Percentiles rank a stretch among this genome's conserved stretches.
These are phyloP conservation scores for Caenorhabditis virilis DNA, from an alignment of 2,888 invertebrate species.

Conservation along the genomic window DNA sequence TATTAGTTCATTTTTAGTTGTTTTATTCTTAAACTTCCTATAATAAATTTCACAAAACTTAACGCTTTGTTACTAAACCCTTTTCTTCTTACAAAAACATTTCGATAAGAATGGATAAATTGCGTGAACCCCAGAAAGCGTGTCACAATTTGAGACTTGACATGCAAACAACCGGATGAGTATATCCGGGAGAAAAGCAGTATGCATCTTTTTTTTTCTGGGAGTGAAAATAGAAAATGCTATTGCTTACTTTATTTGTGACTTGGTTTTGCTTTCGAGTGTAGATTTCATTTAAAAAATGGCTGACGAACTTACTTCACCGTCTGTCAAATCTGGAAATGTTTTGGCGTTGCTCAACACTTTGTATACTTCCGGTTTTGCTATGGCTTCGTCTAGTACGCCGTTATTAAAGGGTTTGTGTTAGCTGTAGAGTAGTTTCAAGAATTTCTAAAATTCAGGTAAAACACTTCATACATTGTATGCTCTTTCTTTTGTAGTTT, in stretches of 20 bases:
- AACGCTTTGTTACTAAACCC: too few species aligned
- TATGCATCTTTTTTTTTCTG: conserved; percentile 8
- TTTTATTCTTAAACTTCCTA: too few species aligned
- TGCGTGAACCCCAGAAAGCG: too few species aligned
- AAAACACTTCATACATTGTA: conserved; percentile 67
- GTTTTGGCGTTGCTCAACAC: conserved; percentile 65
- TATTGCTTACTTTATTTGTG: background rate
- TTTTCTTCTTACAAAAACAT: too few species aligned
- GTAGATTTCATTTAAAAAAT: conserved; percentile 5
- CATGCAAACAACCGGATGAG: conserved; percentile 41
- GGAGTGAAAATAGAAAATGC: too few species aligned
- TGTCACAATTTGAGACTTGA: background rate
- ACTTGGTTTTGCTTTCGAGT: background rate
- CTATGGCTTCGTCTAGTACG: conserved; percentile 57
- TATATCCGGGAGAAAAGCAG: conserved; percentile 28
- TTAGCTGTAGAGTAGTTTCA: background rate
- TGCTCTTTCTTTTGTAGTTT: conserved; percentile 66
- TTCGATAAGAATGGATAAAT: too few species aligned
- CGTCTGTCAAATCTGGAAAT: conserved; percentile 42
- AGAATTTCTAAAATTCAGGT: conserved; percentile 30
- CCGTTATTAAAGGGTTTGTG: conserved; percentile 52
- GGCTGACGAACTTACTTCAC: conserved; percentile 35
- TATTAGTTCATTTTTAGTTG: too few species aligned
- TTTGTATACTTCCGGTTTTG: conserved; percentile 66
- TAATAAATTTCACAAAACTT: too few species aligned